Percentiles rank a stretch among this genome's conserved stretches.
These are phyloP conservation scores for Synanthedon vespiformis DNA, from an alignment of 2,888 invertebrate genomes.

Conservation along the genomic window DNA sequence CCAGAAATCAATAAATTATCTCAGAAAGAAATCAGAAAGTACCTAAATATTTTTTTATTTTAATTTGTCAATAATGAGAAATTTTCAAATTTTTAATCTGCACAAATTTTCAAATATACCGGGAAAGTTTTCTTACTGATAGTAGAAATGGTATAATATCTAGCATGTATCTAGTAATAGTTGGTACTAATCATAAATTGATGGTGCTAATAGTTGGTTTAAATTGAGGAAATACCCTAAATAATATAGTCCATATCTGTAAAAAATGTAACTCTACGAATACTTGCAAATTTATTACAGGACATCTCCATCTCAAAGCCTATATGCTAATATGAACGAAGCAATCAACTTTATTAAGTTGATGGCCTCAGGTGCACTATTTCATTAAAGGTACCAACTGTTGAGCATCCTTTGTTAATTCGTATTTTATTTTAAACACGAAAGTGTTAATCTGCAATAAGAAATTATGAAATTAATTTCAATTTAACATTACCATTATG, in stretches of 20 bases:
- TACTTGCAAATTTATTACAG: slow-evolving; percentile 27
- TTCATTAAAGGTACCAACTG: slow-evolving; percentile 3
- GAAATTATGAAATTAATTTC: too few species aligned
- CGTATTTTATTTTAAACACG: too few species aligned
- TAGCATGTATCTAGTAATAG: too few species aligned
- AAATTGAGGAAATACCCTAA: too few species aligned
- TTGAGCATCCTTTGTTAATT: not conserved
- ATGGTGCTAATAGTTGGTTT: too few species aligned
- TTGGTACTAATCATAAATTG: too few species aligned
- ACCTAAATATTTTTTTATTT: not conserved
- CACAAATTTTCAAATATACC: too few species aligned
- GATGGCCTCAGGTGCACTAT: slow-evolving; percentile 12
- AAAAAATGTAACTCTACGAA: slow-evolving; percentile 15
- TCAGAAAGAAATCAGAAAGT: too few species aligned
- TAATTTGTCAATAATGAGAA: not conserved
- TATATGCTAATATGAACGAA: slow-evolving; percentile 29
- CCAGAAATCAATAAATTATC: not conserved
- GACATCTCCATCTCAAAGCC: slow-evolving; percentile 36
- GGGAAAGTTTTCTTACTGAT: too few species aligned
- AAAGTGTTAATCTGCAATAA: too few species aligned
- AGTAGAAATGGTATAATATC: too few species aligned
- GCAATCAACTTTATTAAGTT: slow-evolving; percentile 25
- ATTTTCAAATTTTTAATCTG: too few species aligned
- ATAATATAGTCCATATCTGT: not conserved
- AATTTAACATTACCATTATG: not conserved